Base-by-base conservation (phyloP, 2,113 vertebrate species). In the Catharus minimus region DNA sequence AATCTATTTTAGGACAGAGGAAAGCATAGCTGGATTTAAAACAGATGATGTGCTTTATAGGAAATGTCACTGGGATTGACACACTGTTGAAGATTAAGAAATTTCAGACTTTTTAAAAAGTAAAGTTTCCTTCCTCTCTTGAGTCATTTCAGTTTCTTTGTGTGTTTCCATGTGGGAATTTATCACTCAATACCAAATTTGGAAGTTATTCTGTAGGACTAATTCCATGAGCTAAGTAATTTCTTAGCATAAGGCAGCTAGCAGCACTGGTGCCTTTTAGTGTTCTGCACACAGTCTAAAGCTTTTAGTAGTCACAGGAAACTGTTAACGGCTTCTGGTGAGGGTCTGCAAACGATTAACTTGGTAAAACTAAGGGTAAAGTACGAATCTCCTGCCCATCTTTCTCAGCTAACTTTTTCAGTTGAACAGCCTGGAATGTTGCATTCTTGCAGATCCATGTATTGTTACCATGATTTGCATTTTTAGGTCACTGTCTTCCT, bases 151-250 rank as follows among this genome's bases (percentile, higher is more conserved):
- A 76, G 49, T 82, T 50, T 75, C 72, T 83, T 61, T 81, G 36
- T 83, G 11, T 74, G 33, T 46, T 89, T 91, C 50, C 58, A 27
- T 11, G 21, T 69, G 84, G 14, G 62, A 43, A 10, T 91, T 93
- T 30, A 85, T 85, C 74, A 82, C 46, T 41, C 62, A 89, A 6
- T 65, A 87, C 89, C 87, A 93, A 82, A 95, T 95, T 76, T 95
- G 94, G 93, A 87, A 91, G 50, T 92, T 78, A 62, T 24, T 88
- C 11, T 64, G 10, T 47, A 52, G 33, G 61, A 64, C 20, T 8
- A 4, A 41, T 91, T 83, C 68, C 26, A 27, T 62, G 64, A 92
- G 46, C 67, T 68, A 61, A 79, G 62, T 72, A 24, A 38, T 86
- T 83, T 62, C 58, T 71, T 30, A 26, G 60, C 21, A 5, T 56